These are phyloP conservation scores for Vidua macroura DNA, from an alignment of 2,113 vertebrate genomes.

Conservation along the genomic window DNA sequence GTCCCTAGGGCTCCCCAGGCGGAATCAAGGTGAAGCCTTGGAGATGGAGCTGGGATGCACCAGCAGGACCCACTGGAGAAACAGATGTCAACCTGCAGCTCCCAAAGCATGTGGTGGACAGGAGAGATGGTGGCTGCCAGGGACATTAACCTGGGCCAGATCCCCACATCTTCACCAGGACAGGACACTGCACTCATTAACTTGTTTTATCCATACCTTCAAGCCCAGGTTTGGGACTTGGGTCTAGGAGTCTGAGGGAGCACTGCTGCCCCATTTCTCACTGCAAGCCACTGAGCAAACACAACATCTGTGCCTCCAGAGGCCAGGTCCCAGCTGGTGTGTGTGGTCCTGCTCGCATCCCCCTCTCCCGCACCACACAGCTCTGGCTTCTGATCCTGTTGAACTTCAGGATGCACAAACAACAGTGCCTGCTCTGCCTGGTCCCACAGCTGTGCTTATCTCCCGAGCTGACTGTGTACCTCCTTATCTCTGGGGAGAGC, in stretches of 20 bases:
- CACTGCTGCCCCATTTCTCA: neutral
- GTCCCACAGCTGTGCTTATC: constrained; percentile 52
- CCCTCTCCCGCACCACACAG: accelerated
- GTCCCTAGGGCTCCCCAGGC: neutral
- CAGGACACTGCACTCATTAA: neutral
- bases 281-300: neutral
- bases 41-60: neutral
- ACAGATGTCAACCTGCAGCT: neutral
- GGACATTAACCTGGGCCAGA: neutral
- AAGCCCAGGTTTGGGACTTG: neutral
- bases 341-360: neutral
- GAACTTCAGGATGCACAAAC: constrained; percentile 36
- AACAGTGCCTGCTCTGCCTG: neutral
- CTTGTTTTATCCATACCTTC: neutral
- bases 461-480: constrained; percentile 39
- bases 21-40: neutral
- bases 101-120: neutral
- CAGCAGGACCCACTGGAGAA: neutral
- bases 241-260: neutral
- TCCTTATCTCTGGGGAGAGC: constrained; percentile 62
- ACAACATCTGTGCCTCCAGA: neutral
- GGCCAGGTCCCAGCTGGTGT: neutral
- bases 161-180: neutral
- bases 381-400: neutral
- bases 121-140: neutral